These are phyloP conservation scores for Philhelius pedissequus DNA, from an alignment of 2,888 invertebrate genomes.

Conservation along the genomic window DNA sequence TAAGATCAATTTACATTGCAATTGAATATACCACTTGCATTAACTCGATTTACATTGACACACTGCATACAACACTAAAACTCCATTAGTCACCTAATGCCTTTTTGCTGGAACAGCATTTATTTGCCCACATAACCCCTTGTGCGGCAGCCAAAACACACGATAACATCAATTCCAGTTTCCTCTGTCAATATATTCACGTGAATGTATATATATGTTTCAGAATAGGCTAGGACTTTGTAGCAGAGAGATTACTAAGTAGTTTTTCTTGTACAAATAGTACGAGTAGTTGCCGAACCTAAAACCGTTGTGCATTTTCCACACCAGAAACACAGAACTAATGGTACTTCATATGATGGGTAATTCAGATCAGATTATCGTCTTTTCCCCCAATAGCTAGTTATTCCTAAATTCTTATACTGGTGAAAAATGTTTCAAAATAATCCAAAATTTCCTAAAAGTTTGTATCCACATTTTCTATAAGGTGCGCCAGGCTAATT, in stretches of 20 bases:
- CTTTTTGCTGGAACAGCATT: background rate
- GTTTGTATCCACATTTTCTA: too few relatives aligned
- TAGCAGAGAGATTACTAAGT: conserved; percentile 47
- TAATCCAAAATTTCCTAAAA: too few relatives aligned
- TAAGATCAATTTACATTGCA: conserved; percentile 52
- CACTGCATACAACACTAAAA: conserved; percentile 60
- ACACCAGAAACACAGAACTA: background rate
- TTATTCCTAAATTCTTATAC: too few relatives aligned
- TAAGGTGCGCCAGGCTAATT: too few relatives aligned
- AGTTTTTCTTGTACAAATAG: conserved; percentile 61
- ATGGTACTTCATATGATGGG: conserved; percentile 11
- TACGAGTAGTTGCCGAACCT: conserved; percentile 26
- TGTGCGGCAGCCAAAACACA: conserved; percentile 1
- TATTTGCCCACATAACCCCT: background rate
- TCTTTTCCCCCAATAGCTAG: too few relatives aligned
- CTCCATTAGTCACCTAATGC: conserved; percentile 64
- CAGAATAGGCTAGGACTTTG: background rate
- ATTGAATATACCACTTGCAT: conserved; percentile 48
- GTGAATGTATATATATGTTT: background rate
- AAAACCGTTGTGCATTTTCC: conserved; percentile 46
- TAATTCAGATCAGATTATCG: too few relatives aligned
- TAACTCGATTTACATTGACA: conserved; percentile 52
- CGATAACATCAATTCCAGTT: conserved; percentile 31
- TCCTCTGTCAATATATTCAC: conserved; percentile 30
- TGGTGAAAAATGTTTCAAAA: too few relatives aligned